These are phyloP conservation scores for Lasioglossum baleicum DNA, from an alignment of 1,140 invertebrate genomes.

Conservation along the genomic window DNA sequence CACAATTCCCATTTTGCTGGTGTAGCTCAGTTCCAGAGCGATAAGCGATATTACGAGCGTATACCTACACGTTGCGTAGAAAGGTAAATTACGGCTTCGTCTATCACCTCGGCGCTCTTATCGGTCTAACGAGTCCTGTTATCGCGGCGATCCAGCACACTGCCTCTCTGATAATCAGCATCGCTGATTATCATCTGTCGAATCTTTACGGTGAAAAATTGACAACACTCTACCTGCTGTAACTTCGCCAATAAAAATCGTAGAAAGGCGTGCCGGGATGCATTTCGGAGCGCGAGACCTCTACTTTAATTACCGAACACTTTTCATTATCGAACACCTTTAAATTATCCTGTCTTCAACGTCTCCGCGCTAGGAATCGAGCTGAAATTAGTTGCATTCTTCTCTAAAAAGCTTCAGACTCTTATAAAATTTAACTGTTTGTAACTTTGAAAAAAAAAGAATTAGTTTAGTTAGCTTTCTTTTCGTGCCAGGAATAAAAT, in stretches of 20 bases:
- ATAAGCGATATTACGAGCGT: not conserved
- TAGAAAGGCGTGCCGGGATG: too few relatives aligned
- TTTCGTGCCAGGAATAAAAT: too few relatives aligned
- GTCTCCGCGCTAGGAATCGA: too few relatives aligned
- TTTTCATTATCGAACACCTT: too few relatives aligned
- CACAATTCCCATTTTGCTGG: slow-evolving; percentile 4
- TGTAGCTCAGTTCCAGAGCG: not conserved
- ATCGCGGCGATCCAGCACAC: not conserved
- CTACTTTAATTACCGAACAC: not conserved
- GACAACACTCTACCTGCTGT: not conserved
- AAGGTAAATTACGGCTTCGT: not conserved
- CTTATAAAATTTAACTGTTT: too few relatives aligned
- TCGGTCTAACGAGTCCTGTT: not conserved
- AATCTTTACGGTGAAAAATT: too few relatives aligned
- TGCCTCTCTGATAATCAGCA: not conserved
- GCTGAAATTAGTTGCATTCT: too few relatives aligned
- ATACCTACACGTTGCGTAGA: not conserved
- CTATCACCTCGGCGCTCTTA: not conserved
- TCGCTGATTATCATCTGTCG: not conserved
- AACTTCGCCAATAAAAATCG: not conserved
- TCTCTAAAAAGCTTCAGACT: too few relatives aligned
- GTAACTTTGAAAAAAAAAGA: too few relatives aligned
- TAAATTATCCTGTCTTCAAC: too few relatives aligned
- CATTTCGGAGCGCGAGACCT: not conserved
- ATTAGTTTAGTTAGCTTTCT: too few relatives aligned